phyloP scores from a whole-genome alignment of 2,113 vertebrate genomes.

The Channa maculata region DNA sequence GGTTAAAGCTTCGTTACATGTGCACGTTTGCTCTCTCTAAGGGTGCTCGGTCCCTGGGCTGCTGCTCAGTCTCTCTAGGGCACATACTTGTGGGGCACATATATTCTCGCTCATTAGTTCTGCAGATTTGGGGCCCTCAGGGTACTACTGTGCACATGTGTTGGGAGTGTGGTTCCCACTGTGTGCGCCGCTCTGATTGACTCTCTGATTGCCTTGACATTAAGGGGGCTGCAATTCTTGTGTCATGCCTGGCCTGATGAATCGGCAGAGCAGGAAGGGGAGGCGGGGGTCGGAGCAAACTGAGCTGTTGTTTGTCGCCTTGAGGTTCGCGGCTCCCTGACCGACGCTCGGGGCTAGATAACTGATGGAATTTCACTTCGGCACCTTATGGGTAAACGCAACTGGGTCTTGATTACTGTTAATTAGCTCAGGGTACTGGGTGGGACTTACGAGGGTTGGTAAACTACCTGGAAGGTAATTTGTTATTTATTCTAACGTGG shows the following conservation, averaged over 20 bases:
- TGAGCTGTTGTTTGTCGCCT: conserved; percentile 44
- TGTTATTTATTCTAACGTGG: no score
- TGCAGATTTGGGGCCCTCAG: conserved; percentile 63
- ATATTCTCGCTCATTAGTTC: conserved; percentile 72
- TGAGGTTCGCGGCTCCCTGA: background rate
- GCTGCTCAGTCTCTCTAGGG: conserved; percentile 39
- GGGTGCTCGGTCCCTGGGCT: conserved; percentile 49
- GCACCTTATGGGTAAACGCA: conserved; percentile 46
- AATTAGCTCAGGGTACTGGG: background rate
- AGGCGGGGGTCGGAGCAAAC: conserved; percentile 13
- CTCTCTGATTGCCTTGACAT: conserved; percentile 65
- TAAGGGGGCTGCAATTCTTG: conserved; percentile 51
- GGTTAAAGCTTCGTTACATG: conserved; percentile 34
- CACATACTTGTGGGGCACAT: conserved; percentile 57
- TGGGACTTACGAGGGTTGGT: no score
- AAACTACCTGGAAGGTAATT: no score
- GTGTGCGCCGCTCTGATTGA: conserved; percentile 56
- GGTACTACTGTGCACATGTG: conserved; percentile 63
- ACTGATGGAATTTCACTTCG: conserved; percentile 46
- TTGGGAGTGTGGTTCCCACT: conserved; percentile 53
- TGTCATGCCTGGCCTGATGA: conserved; percentile 58
- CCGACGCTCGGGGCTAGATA: background rate
- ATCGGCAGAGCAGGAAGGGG: conserved; percentile 29
- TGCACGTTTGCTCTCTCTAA: conserved; percentile 14
- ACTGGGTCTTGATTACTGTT: conserved; percentile 23